Conservation (phyloP, 2,797 vertebrate species). For the Anabacerthia variegaticeps region DNA sequence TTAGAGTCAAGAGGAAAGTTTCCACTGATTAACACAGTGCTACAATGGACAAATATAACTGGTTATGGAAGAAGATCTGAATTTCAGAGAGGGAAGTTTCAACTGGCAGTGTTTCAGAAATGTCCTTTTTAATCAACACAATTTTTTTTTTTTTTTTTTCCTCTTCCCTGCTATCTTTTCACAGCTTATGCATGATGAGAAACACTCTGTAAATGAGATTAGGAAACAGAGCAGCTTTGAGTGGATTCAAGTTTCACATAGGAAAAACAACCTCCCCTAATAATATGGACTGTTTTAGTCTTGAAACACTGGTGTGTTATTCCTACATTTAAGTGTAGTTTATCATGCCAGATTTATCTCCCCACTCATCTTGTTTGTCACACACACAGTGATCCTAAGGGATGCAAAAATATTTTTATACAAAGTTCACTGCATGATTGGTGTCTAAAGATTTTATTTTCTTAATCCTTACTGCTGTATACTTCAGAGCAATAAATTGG, state of each 20-base stretch:
- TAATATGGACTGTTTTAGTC: background rate
- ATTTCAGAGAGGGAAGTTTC: constrained; percentile 8
- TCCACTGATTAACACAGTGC: background rate
- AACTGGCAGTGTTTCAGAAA: background rate
- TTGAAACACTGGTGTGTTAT: background rate
- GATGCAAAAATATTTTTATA: background rate
- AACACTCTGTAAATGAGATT: constrained; percentile 22
- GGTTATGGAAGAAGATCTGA: background rate
- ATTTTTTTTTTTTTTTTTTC: background rate
- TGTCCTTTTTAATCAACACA: constrained; percentile 48
- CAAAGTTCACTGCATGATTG: background rate
- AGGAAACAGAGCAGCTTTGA: constrained; percentile 32
- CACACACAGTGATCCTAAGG: background rate
- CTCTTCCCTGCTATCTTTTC: background rate
- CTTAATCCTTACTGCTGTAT: background rate
- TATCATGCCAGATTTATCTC: background rate
- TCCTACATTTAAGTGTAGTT: background rate
- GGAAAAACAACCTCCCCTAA: background rate
- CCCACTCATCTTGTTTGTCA: background rate
- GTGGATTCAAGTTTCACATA: background rate
- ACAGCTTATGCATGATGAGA: constrained; percentile 14
- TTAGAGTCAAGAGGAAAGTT: background rate
- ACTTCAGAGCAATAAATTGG: background rate
- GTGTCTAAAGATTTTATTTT: background rate
- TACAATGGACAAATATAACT: background rate